Conservation (phyloP, 2,113 vertebrate genomes). For the Micromys minutus region DNA sequence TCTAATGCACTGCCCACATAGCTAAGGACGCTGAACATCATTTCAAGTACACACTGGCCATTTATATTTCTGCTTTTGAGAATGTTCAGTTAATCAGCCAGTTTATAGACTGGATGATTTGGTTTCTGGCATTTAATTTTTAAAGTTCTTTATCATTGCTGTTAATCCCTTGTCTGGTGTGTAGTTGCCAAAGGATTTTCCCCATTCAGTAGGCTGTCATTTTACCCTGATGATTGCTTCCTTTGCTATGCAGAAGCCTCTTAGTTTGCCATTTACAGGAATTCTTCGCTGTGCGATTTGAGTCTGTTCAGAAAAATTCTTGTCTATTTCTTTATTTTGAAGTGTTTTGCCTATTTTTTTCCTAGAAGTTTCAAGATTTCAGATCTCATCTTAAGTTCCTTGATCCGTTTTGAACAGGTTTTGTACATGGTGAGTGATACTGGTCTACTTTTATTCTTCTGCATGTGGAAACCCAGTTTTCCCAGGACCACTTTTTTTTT, state of each 20-base stretch:
- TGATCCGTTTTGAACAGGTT: neutral
- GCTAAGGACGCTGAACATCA: neutral
- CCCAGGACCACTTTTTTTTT: neutral
- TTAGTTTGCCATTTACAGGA: neutral
- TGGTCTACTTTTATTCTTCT: neutral
- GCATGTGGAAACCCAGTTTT: neutral
- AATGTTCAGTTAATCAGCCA: neutral
- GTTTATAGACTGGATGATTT: neutral
- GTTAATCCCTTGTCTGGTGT: neutral
- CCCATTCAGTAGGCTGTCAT: neutral
- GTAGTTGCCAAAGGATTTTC: neutral
- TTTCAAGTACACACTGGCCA: neutral
- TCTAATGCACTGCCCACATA: neutral
- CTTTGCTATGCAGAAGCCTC: neutral
- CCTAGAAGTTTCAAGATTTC: neutral
- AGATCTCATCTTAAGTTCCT: neutral
- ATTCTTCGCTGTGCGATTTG: neutral
- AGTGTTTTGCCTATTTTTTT: neutral
- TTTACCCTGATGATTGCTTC: neutral
- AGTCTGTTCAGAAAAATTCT: neutral
- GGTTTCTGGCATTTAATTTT: neutral
- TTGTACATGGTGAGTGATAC: neutral
- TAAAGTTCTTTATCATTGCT: neutral
- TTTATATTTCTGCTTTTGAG: neutral
- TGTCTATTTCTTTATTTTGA: neutral